Evolutionary conservation across 2,888 invertebrate genomes (phyloP), one percentile per base, ranked within the genome.

Genomic region (Anthophora plumipes): DNA sequence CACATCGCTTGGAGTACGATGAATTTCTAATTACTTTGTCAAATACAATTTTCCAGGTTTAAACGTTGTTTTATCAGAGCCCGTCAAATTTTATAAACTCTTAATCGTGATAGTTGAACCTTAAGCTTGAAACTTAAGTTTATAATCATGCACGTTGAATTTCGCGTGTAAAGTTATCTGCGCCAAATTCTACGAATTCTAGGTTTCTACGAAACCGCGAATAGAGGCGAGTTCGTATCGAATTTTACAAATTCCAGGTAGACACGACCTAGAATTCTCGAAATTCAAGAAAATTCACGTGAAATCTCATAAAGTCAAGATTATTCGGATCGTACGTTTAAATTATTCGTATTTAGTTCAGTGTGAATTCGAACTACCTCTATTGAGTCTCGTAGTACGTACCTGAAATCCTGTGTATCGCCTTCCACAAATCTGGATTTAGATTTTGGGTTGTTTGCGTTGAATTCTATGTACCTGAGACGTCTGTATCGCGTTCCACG

Each of bases 401-500:
- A 1, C 25, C 17, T 25, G 22, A n/a, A 54, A 67, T 31, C 41
- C 12, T 9, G 25, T 7, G 12, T n/a, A 31, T 14, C 1, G 25
- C 9, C 41, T 20, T n/a, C 25, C 39, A 41, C 55, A 20, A 71
- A 71, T 54, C 20, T 20, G 43, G 7, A 20, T 2, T 20, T 61
- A 9, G 61, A 61, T 70, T 70, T 20, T 4, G 14, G 22, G 20
- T 61, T 41, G 20, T 52, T 52, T 20, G 50, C n/a, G 50, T 20
- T 14, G 41, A 50, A 61, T 70, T 61, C 70, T 70, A 52, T 46
- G 9, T 9, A 50, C n/a, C 39, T 7, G 37, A 37, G 11, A 17
- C 48, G 57, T 48, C 39, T 11, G 39, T 39, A 20, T 50, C 37
- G 22, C 12, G 39, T 50, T 25, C 50, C 70, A 50, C 59, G 50